Base-by-base conservation (phyloP, 2,113 vertebrate genomes). In the Steatornis caripensis region DNA sequence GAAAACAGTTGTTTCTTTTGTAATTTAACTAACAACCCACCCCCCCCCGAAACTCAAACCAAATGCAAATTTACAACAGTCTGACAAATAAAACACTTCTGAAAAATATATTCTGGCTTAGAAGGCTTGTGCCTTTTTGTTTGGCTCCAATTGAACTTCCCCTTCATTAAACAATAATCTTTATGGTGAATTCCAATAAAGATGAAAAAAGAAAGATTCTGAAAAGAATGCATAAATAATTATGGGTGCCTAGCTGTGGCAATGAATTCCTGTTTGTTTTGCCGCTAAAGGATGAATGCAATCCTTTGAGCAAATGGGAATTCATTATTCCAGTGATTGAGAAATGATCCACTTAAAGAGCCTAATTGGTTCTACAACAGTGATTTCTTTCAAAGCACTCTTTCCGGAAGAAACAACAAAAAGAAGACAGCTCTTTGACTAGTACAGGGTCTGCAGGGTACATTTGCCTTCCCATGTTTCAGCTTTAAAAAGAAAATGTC, bases 211-310 rank as follows among this genome's bases (percentile, higher is more conserved):
- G 69, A 27, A 89, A 66, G 43, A 62, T 75, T 78, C 70, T 95
- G 93, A 95, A 95, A 94, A 90, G 90, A 92, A 95, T 92, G 87
- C 68, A 95, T 95, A 95, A 96, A 72, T 91, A 96, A 93, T 97
- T 93, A 70, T 57, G 66, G 90, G 93, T 87, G 94, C 94, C 90
- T 95, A 95, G 92, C 84, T 91, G 69, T 82, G 87, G 69, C 94
- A 77, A 95, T 97, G 97, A 97, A 97, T 97, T 95, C 95, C 79
- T 96, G 85, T 94, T 97, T 97, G 97, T 96, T 96, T 96, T 94
- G 89, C 70, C 82, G 71, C 74, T 87, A 92, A 95, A 96, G 80
- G 65, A 54, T 97, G 94, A 97, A 97, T 96, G 89, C 74, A 84
- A 39, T 72, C 87, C 84, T 97, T 93, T 97, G 93, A 95, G 97